Percentiles rank a stretch among this genome's conserved stretches.
phyloP scores from a whole-genome alignment of 53 echinoderm and acorn worm species.

The Hippasteria phrygiana region DNA sequence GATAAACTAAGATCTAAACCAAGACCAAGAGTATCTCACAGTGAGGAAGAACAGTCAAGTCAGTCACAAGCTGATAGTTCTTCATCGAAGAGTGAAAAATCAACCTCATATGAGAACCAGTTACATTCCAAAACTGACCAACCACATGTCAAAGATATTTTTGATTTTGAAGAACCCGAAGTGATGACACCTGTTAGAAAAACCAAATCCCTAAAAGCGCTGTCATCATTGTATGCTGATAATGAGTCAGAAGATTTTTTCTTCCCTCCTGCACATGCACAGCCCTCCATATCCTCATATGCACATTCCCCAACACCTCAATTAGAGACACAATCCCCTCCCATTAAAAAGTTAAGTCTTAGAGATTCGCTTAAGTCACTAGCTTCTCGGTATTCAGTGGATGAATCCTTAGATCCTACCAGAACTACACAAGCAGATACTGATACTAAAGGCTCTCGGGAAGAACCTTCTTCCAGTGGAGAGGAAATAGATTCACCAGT shows the following conservation, averaged over 20 bases:
- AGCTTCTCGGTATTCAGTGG: slow-evolving; percentile 27
- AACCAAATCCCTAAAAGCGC: slow-evolving; percentile 53
- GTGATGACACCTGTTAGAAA: slow-evolving; percentile 33
- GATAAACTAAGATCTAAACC: slow-evolving; percentile 20
- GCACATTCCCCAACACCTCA: slow-evolving; percentile 29
- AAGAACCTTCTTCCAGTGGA: background rate
- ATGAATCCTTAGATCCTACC: background rate
- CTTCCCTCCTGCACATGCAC: slow-evolving; percentile 29
- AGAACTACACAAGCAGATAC: background rate
- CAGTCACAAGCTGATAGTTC: background rate
- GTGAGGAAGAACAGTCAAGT: background rate
- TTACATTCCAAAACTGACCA: background rate
- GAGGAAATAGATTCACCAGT: slow-evolving; percentile 1
- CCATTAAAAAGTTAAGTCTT: slow-evolving; percentile 6
- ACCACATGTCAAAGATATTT: background rate
- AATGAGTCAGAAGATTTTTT: slow-evolving; percentile 8
- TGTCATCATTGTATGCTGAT: slow-evolving; percentile 51
- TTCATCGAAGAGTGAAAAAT: background rate
- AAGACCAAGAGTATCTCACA: background rate
- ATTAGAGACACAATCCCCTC: slow-evolving; percentile 1
- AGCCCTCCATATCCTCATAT: background rate
- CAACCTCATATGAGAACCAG: background rate
- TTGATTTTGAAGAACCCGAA: slow-evolving; percentile 2
- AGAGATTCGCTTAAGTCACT: slow-evolving; percentile 45
- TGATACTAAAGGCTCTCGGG: background rate